Percentiles rank a stretch among this genome's conserved stretches.
Evolutionary conservation across 2,113 vertebrate genomes (phyloP).

Genomic region (Noctilio leporinus): DNA sequence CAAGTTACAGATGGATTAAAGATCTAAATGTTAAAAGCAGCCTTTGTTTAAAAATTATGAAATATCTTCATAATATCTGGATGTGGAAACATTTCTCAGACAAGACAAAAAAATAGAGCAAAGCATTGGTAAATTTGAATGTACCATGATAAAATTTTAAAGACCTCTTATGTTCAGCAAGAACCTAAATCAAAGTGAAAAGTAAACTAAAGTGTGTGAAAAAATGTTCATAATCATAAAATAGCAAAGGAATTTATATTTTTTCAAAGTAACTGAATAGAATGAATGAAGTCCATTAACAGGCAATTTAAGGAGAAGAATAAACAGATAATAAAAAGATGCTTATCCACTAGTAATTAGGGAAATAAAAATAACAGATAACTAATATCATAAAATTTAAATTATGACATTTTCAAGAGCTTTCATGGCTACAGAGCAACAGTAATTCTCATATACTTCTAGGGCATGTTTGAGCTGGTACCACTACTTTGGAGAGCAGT

Average conservation of each 20-base stretch:
- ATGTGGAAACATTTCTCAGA: slow-evolving; percentile 2
- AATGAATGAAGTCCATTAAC: neutral
- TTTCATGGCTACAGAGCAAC: neutral
- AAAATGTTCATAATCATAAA: neutral
- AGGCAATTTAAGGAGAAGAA: neutral
- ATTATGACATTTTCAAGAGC: neutral
- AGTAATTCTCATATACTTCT: neutral
- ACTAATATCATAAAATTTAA: neutral
- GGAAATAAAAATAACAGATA: neutral
- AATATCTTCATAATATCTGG: neutral
- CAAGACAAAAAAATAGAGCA: slow-evolving; percentile 14
- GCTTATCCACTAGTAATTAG: neutral
- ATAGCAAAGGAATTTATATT: neutral
- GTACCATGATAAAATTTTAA: neutral
- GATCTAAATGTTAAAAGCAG: neutral
- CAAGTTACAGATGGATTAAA: slow-evolving; percentile 27
- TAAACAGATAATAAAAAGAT: neutral
- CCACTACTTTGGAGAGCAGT: neutral
- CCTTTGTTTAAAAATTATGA: slow-evolving; percentile 10
- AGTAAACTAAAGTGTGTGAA: neutral
- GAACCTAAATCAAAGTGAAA: neutral
- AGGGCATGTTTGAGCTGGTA: neutral
- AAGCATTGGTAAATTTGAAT: neutral
- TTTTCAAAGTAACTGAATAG: neutral
- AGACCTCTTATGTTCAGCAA: neutral